These are phyloP conservation scores for Periophthalmus magnuspinnatus DNA, from an alignment of 2,797 vertebrate species.

Conservation along the genomic window DNA sequence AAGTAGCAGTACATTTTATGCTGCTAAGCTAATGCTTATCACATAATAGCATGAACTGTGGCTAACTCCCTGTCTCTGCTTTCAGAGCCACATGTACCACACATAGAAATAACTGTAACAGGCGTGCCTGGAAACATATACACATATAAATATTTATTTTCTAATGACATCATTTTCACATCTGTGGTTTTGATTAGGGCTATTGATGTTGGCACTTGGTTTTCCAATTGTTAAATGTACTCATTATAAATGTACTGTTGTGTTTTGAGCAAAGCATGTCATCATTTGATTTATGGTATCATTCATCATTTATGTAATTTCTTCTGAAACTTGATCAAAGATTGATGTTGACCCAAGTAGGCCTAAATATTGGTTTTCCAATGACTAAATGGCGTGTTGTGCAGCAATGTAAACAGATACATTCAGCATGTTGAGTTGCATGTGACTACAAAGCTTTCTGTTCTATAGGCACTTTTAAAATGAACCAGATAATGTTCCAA, in stretches of 20 bases:
- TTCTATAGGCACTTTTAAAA: not conserved
- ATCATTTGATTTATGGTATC: not conserved
- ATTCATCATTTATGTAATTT: not conserved
- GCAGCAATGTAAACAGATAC: no score
- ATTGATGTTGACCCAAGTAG: not conserved
- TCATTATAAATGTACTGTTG: not conserved
- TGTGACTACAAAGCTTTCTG: no score
- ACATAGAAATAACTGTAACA: not conserved
- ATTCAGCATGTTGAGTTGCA: not conserved
- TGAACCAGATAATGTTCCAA: not conserved
- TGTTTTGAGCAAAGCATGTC: no score
- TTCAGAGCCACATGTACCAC: not conserved
- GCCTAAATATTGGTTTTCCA: not conserved
- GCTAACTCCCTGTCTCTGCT: conserved; percentile 2
- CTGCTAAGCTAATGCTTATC: conserved; percentile 6
- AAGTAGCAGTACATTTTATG: conserved; percentile 2
- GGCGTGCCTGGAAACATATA: not conserved
- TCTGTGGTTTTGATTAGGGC: not conserved
- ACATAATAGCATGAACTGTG: conserved; percentile 5
- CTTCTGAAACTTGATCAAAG: not conserved
- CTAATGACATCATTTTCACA: not conserved
- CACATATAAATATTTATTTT: not conserved
- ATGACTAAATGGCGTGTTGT: not conserved
- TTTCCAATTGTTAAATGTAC: not conserved
- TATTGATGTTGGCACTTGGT: not conserved